phyloP scores from a whole-genome alignment of 2,888 invertebrate genomes.

The Graphium colonna region DNA sequence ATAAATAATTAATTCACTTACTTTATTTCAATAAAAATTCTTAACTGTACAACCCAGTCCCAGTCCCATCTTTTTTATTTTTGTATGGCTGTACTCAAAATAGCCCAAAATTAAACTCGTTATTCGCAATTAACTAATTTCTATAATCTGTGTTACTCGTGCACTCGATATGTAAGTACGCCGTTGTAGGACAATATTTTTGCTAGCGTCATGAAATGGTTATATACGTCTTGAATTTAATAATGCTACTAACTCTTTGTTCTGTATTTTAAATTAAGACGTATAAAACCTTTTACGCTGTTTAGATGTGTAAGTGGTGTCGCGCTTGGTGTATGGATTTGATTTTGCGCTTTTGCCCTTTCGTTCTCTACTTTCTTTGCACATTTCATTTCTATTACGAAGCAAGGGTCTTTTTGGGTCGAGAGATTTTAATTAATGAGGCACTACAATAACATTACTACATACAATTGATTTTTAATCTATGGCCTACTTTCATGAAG shows the following conservation, averaged over 20 bases:
- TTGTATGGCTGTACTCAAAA: no score
- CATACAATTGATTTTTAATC: no score
- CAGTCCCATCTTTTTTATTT: no score
- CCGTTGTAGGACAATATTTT: background rate
- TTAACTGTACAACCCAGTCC: no score
- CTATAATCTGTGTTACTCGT: constrained; percentile 15
- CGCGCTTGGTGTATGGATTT: constrained; percentile 18
- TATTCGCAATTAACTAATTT: no score
- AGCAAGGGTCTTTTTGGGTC: background rate
- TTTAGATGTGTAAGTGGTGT: constrained; percentile 7
- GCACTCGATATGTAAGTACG: constrained; percentile 6
- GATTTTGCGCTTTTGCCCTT: constrained; percentile 16
- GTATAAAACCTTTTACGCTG: constrained; percentile 11
- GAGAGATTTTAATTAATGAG: background rate
- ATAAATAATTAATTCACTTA: no score
- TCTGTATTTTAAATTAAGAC: background rate
- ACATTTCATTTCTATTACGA: background rate
- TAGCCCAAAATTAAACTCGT: no score
- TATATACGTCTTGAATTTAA: constrained; percentile 7
- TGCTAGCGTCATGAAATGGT: background rate
- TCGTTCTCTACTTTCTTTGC: constrained; percentile 3
- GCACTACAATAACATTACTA: no score
- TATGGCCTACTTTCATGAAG: no score
- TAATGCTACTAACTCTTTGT: background rate
- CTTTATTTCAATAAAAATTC: no score